Percentiles rank a stretch among this genome's conserved stretches.
These are phyloP conservation scores for Lysiphlebus fabarum DNA, from an alignment of 1,140 invertebrate species.

Conservation along the genomic window DNA sequence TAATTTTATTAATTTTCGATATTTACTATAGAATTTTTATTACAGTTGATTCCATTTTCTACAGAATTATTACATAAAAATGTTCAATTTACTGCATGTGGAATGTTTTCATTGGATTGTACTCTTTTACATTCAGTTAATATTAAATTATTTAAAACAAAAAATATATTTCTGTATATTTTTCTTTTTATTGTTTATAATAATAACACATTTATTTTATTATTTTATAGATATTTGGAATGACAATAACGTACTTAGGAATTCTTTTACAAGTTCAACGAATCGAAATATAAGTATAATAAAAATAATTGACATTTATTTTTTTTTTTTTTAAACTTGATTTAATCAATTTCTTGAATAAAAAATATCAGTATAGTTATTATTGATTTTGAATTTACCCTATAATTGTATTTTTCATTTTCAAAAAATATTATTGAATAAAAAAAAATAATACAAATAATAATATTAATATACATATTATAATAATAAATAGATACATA, in stretches of 20 bases:
- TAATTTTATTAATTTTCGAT: not conserved
- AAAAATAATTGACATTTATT: no score
- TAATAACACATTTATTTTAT: not conserved
- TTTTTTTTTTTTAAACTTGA: no score
- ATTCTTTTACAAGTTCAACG: constrained; percentile 14
- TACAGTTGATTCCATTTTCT: constrained; percentile 16
- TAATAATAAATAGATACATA: no score
- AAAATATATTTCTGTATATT: not conserved
- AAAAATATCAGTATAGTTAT: no score
- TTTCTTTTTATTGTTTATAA: not conserved
- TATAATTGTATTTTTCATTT: no score
- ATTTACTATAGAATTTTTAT: not conserved
- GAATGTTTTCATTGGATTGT: constrained; percentile 19
- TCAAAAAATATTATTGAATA: no score
- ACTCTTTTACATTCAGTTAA: constrained; percentile 17
- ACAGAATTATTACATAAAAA: constrained; percentile 15
- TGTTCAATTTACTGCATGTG: constrained; percentile 16
- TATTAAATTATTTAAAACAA: not conserved
- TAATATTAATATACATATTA: no score
- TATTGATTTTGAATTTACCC: no score
- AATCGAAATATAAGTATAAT: no score
- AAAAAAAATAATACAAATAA: no score
- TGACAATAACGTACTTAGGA: constrained; percentile 9
- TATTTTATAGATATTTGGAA: constrained; percentile 14
- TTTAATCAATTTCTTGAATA: no score